Conservation (phyloP, 2,888 invertebrate species). For the Galerucella calmariensis region DNA sequence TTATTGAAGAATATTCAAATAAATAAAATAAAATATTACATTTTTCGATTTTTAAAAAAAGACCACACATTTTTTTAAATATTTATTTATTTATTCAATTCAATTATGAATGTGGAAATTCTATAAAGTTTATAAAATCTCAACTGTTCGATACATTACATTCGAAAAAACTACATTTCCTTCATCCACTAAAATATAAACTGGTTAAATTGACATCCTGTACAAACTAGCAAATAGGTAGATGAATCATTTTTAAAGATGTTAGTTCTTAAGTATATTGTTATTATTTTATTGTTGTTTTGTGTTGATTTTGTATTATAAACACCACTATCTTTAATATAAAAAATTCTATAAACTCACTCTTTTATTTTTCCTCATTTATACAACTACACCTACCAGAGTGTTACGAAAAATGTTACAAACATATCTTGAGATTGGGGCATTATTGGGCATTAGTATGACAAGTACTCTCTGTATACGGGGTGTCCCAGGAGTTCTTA, state of each 20-base stretch:
- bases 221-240: constrained; percentile 41
- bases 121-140: no score
- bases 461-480: no score
- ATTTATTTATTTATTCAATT: background rate
- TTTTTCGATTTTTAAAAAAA: background rate
- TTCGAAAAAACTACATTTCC: background rate
- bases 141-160: background rate
- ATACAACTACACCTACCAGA: background rate
- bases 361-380: background rate
- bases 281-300: constrained; percentile 66
- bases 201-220: constrained; percentile 7
- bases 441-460: no score
- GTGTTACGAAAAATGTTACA: no score
- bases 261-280: constrained; percentile 55
- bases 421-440: no score
- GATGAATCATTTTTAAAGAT: constrained; percentile 47
- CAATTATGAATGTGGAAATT: background rate
- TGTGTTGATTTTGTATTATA: constrained; percentile 65
- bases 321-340: constrained; percentile 64
- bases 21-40: background rate
- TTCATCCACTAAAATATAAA: constrained; percentile 7
- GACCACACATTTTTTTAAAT: background rate
- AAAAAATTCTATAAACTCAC: constrained; percentile 37
- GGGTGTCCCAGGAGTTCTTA: no score
- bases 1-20: no score